These are phyloP conservation scores for Scaptomyza caliginosa DNA, from an alignment of 2,888 invertebrate species.

Conservation along the genomic window DNA sequence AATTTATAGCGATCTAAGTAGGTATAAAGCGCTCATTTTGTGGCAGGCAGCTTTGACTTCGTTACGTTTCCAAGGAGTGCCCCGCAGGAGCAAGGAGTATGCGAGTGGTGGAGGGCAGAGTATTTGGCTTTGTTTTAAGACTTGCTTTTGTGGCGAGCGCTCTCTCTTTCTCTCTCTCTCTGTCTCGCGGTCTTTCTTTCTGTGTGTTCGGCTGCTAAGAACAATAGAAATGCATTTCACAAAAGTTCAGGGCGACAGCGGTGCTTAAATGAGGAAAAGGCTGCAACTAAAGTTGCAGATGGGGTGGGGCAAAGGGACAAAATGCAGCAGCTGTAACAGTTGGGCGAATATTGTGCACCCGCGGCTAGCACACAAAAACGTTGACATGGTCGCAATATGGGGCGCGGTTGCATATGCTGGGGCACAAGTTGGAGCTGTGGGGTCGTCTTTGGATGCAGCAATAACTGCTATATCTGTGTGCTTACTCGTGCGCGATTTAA, in stretches of 20 bases:
- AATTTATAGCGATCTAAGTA: slow-evolving; percentile 79
- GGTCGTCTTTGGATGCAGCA: background rate
- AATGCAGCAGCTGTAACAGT: background rate
- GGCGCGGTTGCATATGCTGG: slow-evolving; percentile 47
- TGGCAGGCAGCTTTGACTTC: slow-evolving; percentile 70
- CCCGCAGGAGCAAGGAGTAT: slow-evolving; percentile 63
- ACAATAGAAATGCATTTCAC: slow-evolving; percentile 74
- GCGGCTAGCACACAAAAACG: slow-evolving; percentile 49
- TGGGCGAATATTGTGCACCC: slow-evolving; percentile 34
- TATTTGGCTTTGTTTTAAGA: slow-evolving; percentile 40
- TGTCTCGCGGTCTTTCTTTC: background rate
- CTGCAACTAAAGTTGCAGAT: background rate
- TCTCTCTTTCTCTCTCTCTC: slow-evolving; percentile 11
- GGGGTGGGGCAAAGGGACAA: background rate
- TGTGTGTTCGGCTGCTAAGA: slow-evolving; percentile 39
- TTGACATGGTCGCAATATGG: slow-evolving; percentile 61
- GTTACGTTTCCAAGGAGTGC: slow-evolving; percentile 76
- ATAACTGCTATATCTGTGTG: slow-evolving; percentile 36
- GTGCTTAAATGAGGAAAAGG: slow-evolving; percentile 38
- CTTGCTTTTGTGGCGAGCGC: slow-evolving; percentile 7
- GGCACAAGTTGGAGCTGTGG: slow-evolving; percentile 4
- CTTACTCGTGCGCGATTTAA: slow-evolving; percentile 71
- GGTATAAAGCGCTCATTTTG: slow-evolving; percentile 80
- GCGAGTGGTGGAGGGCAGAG: background rate
- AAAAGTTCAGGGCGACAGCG: slow-evolving; percentile 45